Conservation (phyloP, 2,888 invertebrate species). For the Acrobasis consociella region DNA sequence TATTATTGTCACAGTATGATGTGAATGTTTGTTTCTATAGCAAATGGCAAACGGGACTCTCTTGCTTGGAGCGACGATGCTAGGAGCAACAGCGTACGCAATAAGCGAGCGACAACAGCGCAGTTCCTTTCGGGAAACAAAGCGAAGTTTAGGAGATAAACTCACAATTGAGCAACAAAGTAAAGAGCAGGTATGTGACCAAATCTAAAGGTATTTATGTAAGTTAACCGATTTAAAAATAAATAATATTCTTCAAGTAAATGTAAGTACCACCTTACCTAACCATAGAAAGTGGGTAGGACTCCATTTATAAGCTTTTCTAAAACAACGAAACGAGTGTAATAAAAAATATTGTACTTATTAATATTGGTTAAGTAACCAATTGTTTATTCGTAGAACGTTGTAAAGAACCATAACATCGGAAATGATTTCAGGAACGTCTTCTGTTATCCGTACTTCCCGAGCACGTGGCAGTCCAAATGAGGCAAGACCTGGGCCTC, state of each 20-base stretch:
- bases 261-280: too few relatives aligned
- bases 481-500: constrained; percentile 96
- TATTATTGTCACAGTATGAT: background rate
- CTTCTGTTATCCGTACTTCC: constrained; percentile 96
- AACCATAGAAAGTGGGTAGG: too few relatives aligned
- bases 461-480: constrained; percentile 97
- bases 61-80: constrained; percentile 86
- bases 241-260: too few relatives aligned
- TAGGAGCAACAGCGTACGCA: constrained; percentile 84
- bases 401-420: too few relatives aligned
- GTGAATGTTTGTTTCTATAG: constrained; percentile 63
- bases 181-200: constrained; percentile 89
- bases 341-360: too few relatives aligned
- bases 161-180: constrained; percentile 96
- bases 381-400: too few relatives aligned
- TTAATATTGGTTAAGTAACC: too few relatives aligned
- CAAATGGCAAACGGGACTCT: constrained; percentile 88
- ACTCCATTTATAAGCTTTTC: too few relatives aligned
- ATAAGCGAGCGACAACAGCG: constrained; percentile 94
- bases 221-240: too few relatives aligned
- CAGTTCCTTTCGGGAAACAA: constrained; percentile 93
- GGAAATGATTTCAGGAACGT: constrained; percentile 87
- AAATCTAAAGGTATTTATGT: too few relatives aligned
- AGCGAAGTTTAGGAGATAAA: constrained; percentile 95
- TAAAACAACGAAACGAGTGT: too few relatives aligned